Base-by-base conservation (phyloP, 2,888 invertebrate species). In the Chalcis sispes region DNA sequence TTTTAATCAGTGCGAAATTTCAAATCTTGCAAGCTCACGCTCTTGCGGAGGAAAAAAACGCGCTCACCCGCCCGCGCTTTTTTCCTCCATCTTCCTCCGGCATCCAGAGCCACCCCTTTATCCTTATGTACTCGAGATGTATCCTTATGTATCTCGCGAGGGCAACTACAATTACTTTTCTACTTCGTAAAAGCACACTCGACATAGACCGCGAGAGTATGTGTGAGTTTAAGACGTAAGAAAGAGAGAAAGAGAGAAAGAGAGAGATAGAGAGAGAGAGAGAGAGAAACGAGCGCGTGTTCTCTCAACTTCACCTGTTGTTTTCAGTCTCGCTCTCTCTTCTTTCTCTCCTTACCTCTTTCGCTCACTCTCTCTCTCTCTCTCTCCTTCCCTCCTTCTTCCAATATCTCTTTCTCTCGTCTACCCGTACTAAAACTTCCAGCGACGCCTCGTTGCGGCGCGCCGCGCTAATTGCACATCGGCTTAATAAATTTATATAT, bases 1-100 rank as follows among this genome's bases (percentile, higher is more conserved):
- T 62, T 74, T 74, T 69, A 74, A 74, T 74, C 74, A 74, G 64
- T 50, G 56, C 69, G 62, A 62, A 69, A 69, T 64, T 69, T 74
- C 36, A 62, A 56, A 73, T 65, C 64, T 36, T 32, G 50, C n/a
- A 27, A 64, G 29, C 32, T 58, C 32, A 32, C 23, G 18, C 48
- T 48, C 36, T 13, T 25, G 1, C 15, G 13, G 20, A 27, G 36
- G 32, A 59, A 20, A 59, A 61, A 42, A 40, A 42, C 32, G 36
- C 2, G 36, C 4, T 18, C 29, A n/a, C n/a, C n/a, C n/a, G n/a
- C n/a, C n/a, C n/a, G n/a, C n/a, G n/a, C n/a, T n/a, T n/a, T n/a
- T n/a, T n/a, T n/a, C n/a, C n/a, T n/a, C n/a, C n/a, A n/a, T n/a
- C n/a, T n/a, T n/a, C n/a, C n/a, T n/a, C n/a, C n/a, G n/a, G n/a